These are phyloP conservation scores for Mormyrus hasselquistii DNA, from an alignment of 2,797 vertebrate species.

Conservation along the genomic window DNA sequence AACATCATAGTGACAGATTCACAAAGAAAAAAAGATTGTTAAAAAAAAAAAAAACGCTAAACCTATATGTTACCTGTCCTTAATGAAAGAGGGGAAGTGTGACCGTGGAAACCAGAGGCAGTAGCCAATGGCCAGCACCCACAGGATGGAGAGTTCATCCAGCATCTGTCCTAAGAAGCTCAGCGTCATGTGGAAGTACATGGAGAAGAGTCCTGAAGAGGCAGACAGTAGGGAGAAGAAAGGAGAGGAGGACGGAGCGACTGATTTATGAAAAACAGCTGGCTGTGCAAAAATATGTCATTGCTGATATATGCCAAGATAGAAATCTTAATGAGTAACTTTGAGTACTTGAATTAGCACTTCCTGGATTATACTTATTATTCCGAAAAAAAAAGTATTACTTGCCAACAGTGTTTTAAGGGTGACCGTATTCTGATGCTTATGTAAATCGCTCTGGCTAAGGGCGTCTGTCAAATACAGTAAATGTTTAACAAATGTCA, in stretches of 20 bases:
- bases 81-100: constrained; percentile 74
- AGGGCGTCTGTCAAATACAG: not conserved
- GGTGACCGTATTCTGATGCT: not conserved
- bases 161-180: constrained; percentile 89
- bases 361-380: not conserved
- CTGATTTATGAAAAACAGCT: not conserved
- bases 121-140: constrained; percentile 75
- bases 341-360: not conserved
- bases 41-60: not conserved
- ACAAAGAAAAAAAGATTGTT: not conserved
- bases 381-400: not conserved
- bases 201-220: constrained; percentile 75
- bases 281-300: not conserved
- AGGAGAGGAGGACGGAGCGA: not conserved
- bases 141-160: constrained; percentile 90
- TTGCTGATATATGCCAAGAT: not conserved
- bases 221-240: not conserved
- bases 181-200: constrained; percentile 91
- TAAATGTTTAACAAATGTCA: not conserved
- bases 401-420: not conserved
- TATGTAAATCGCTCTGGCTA: not conserved
- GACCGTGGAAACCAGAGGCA: constrained; percentile 77
- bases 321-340: not conserved
- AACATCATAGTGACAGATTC: not conserved
- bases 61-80: constrained; percentile 66